Percentiles rank a stretch among this genome's conserved stretches.
Evolutionary conservation across 2,888 invertebrate genomes (phyloP).

Genomic region (Lottia scabra): DNA sequence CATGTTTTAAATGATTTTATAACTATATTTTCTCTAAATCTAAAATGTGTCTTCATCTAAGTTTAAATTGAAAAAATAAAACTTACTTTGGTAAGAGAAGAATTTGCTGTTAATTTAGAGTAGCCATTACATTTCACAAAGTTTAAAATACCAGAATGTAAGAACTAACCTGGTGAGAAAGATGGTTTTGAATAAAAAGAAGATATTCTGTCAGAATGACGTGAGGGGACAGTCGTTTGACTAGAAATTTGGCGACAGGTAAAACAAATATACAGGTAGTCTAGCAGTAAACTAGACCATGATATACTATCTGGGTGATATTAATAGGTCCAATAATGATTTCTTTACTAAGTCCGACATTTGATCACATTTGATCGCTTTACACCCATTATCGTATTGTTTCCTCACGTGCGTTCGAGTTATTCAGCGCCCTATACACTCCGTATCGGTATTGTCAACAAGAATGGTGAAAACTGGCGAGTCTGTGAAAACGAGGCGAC

Average conservation of each 20-base stretch:
- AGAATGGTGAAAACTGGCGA: slow-evolving; percentile 2
- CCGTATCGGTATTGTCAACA: slow-evolving; percentile 16
- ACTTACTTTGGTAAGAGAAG: no score
- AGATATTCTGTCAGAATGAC: neutral
- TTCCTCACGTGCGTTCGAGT: slow-evolving; percentile 18
- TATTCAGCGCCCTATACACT: slow-evolving; percentile 14
- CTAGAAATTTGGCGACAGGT: neutral
- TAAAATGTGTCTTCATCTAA: no score
- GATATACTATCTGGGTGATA: neutral
- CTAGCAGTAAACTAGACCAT: neutral
- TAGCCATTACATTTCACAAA: no score
- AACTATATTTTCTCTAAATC: no score
- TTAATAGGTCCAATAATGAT: slow-evolving; percentile 3
- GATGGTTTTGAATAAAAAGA: neutral
- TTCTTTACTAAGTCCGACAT: neutral
- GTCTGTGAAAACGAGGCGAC: slow-evolving; percentile 6
- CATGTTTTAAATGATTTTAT: no score
- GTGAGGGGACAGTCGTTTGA: neutral
- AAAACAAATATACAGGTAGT: neutral
- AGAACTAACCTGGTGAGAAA: neutral
- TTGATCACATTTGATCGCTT: slow-evolving; percentile 6
- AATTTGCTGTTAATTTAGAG: no score
- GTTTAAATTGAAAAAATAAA: no score
- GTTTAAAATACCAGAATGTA: no score
- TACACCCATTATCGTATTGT: slow-evolving; percentile 12